Evolutionary conservation across 2,113 vertebrate species (phyloP), one percentile per base, ranked within the genome.

Genomic region (Felis catus): DNA sequence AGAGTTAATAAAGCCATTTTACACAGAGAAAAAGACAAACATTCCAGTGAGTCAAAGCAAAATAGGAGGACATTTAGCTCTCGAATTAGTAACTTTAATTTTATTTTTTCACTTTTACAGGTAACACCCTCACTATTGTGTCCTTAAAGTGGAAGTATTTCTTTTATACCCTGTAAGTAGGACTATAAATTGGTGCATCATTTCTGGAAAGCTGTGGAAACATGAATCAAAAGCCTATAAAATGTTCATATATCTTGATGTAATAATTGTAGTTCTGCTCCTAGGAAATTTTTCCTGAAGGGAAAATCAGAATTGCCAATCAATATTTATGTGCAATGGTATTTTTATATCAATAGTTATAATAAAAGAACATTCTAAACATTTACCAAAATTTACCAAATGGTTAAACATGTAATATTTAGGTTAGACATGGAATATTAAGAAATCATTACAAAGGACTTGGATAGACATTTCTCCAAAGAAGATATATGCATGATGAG

Each of bases 21-120:
- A 86, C 6, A 94, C 55, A 79, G 63, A 95, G 18, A 8, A 95
- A 97, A 96, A 91, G 1, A 36, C 25, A 97, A 94, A 79, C 80
- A 71, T 92, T 68, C 3, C 48, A 93, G 27, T 58, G 70, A 92
- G 31, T 82, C n/a, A n/a, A 68, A 63, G 12, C 68, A 66, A 41
- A 5, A 53, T 3, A 66, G 41, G 6, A 76, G 18, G 29, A 33
- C 33, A 80, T 83, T 76, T 65, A 86, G 10, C 65, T 53, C 18
- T 76, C 15, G 73, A 92, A 79, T 96, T 78, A 88, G 48, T 70
- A 70, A 55, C 33, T 23, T 84, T 53, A 48, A 58, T 74, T 82
- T 86, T 36, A 23, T 58, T 63, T 86, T 55, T 91, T 80, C 9
- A 23, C 2, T 55, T 96, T 94, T 89, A 5, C 13, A 61, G 4